These are phyloP conservation scores for Psilanteris sp. DNA, from an alignment of 1,140 invertebrate genomes.

Conservation along the genomic window DNA sequence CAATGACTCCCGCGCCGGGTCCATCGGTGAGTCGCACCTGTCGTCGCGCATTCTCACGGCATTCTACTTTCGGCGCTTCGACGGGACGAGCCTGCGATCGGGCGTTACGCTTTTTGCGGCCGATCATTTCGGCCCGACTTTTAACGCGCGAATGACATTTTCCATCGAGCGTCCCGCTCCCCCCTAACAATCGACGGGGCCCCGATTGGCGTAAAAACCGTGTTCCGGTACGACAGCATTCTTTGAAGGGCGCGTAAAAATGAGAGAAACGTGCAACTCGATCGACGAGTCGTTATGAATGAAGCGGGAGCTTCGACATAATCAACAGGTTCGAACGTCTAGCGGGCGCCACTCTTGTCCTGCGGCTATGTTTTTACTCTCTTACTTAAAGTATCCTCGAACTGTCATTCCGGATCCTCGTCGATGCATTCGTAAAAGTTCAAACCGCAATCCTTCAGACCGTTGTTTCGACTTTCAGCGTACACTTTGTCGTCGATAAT, in stretches of 20 bases:
- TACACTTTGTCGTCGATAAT: too few species aligned
- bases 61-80: too few species aligned
- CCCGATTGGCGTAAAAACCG: constrained; percentile 52
- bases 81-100: too few species aligned
- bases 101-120: too few species aligned
- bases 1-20: too few species aligned
- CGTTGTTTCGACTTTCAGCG: too few species aligned
- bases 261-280: constrained; percentile 65
- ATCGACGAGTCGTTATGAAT: constrained; percentile 68
- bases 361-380: constrained; percentile 70
- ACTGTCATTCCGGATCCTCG: constrained; percentile 59
- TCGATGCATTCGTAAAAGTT: constrained; percentile 36
- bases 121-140: not conserved
- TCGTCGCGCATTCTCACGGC: too few species aligned
- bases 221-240: constrained; percentile 64
- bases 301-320: constrained; percentile 57
- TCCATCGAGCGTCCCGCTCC: constrained; percentile 5
- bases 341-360: constrained; percentile 74
- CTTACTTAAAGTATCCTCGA: constrained; percentile 59
- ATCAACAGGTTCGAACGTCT: constrained; percentile 73
- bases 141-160: constrained; percentile 17
- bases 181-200: constrained; percentile 38
- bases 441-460: constrained; percentile 25
- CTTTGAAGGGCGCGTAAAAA: constrained; percentile 67
- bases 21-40: too few species aligned